Evolutionary conservation across 2,113 vertebrate genomes (phyloP).

Genomic region (Pithys albifrons): DNA sequence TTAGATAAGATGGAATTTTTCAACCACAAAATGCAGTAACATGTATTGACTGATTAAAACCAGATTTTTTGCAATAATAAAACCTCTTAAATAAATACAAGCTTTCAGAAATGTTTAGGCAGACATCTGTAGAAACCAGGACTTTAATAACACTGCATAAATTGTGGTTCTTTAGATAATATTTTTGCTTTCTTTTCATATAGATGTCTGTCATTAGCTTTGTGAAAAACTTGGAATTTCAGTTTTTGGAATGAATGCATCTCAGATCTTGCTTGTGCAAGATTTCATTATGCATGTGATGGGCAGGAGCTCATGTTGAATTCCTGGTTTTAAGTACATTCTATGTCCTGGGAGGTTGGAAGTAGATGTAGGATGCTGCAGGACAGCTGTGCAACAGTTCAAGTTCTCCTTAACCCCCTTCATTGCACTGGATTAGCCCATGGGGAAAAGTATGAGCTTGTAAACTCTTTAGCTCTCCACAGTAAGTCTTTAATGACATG

Average conservation of each 20-base stretch:
- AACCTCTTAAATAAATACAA: conserved; percentile 48
- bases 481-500: background rate
- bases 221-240: background rate
- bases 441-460: background rate
- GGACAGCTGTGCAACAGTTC: background rate
- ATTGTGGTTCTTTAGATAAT: conserved; percentile 53
- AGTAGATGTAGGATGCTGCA: background rate
- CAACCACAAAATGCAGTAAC: conserved; percentile 44
- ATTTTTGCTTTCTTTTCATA: conserved; percentile 3
- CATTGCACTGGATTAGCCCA: background rate
- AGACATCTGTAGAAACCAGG: conserved; percentile 54
- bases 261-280: background rate
- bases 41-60: conserved; percentile 59
- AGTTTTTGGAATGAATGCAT: background rate
- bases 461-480: background rate
- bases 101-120: conserved; percentile 29
- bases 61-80: conserved; percentile 53
- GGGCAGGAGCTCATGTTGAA: background rate
- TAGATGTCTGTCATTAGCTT: background rate
- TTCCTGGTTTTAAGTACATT: background rate
- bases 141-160: conserved; percentile 32
- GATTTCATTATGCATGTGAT: background rate
- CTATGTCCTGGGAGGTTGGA: background rate
- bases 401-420: background rate
- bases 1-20: conserved; percentile 62